A percentile compares a stretch with the other conserved stretches of the same genome.
phyloP scores from a whole-genome alignment of 2,113 vertebrate species.

The Laticauda laticaudata region DNA sequence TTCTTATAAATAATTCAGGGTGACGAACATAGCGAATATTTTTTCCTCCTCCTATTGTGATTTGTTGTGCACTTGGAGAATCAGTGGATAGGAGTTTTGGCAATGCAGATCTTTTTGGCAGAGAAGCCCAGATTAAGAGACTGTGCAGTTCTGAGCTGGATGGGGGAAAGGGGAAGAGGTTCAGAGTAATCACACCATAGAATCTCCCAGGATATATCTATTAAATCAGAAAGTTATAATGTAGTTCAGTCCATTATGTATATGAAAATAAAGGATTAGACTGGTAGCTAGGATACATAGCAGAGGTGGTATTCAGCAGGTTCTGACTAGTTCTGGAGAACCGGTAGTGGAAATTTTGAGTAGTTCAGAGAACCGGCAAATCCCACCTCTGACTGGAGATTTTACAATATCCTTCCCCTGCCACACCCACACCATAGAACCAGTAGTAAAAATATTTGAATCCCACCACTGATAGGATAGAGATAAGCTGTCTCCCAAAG shows the following conservation, averaged over 20 bases:
- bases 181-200: neutral
- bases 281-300: neutral
- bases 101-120: neutral
- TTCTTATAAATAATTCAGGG: neutral
- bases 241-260: neutral
- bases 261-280: neutral
- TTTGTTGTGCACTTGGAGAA: neutral
- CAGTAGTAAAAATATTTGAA: too few species aligned
- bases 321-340: too few species aligned
- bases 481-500: neutral
- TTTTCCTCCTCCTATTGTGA: neutral
- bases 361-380: too few species aligned
- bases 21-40: neutral
- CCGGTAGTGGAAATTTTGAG: too few species aligned
- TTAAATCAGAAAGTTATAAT: neutral
- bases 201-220: neutral
- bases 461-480: neutral
- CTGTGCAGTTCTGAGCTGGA: neutral
- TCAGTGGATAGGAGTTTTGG: neutral
- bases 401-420: too few species aligned
- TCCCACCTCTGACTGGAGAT: too few species aligned
- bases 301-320: neutral
- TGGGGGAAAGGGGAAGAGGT: neutral
- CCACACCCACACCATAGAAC: too few species aligned
- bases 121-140: neutral